Evolutionary conservation across 2,888 invertebrate genomes (phyloP).

Genomic region (Eristalinus sepulchralis): DNA sequence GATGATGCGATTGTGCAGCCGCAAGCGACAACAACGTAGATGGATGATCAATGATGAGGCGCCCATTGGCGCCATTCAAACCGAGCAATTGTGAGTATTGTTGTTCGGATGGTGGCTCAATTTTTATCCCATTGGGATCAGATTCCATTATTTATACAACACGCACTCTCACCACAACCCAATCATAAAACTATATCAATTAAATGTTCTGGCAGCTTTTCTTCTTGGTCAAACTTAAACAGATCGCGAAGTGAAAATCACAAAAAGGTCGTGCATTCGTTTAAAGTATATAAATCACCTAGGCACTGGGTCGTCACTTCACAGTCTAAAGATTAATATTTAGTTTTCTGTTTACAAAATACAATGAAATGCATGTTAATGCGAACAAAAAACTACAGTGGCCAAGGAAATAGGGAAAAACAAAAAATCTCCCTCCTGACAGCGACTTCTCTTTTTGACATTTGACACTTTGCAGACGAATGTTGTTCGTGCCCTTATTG

Average conservation of each 20-base stretch:
- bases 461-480: constrained; percentile 70
- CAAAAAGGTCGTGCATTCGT: constrained; percentile 11
- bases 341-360: constrained; percentile 68
- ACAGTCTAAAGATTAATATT: constrained; percentile 41
- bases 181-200: constrained; percentile 4
- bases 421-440: constrained; percentile 40
- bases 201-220: neutral
- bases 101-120: constrained; percentile 80
- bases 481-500: constrained; percentile 51
- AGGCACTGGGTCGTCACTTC: constrained; percentile 18
- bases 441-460: constrained; percentile 61
- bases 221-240: constrained; percentile 8
- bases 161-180: constrained; percentile 16
- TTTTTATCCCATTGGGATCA: constrained; percentile 81
- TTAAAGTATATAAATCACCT: neutral
- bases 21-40: constrained; percentile 79
- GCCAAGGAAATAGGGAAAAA: constrained; percentile 28
- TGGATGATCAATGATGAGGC: constrained; percentile 79
- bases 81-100: constrained; percentile 80
- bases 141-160: constrained; percentile 79
- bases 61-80: constrained; percentile 79
- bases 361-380: constrained; percentile 66
- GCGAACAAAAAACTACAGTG: constrained; percentile 35
- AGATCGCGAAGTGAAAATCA: constrained; percentile 4
- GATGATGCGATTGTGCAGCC: constrained; percentile 74